Evolutionary conservation across 2,888 invertebrate genomes (phyloP), one percentile per base, ranked within the genome.

Genomic region (Iphiclides podalirius): DNA sequence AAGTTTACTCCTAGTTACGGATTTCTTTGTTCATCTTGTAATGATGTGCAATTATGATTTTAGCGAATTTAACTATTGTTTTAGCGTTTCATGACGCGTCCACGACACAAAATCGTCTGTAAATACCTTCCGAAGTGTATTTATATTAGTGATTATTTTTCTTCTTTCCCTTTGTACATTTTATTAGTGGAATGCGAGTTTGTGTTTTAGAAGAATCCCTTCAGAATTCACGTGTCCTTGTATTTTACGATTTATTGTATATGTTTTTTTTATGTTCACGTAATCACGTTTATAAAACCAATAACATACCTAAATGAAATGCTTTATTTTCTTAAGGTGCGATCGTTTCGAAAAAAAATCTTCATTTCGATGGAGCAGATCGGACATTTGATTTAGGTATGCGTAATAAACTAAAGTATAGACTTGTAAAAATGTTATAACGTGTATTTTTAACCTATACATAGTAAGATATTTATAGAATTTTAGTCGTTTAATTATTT

Each of bases 381-480:
- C 38, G 23, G 55, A 54, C 63, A 55, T 60, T 64, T 60, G 63
- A 58, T 64, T 63, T 60, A 52, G 44, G 59, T 52, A 61, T 64
- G 56, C 66, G 63, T 67, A 70, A 63, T 74, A 71, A 75, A 77
- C 72, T 84, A 83, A 82, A 78, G 66, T 31, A 84, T 87, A 87
- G 86, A 80, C 84, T 85, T 88, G 87, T 87, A 87, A 84, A 86
- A 87, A 88, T 87, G 86, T 88, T 88, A 86, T 77, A 78, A 87
- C 85, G 76, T 85, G 87, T 88, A 88, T 88, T 88, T 88, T 88
- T 86, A 88, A 88, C 82, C 85, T 86, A 85, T 87, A 85, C 78
- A 87, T 88, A 87, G 82, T 87, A 87, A 87, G 87, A 87, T 88
- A 87, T 88, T 87, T 88, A 88, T 88, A 87, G 85, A 86, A 84